phyloP scores from a whole-genome alignment of 2,888 invertebrate genomes.

The Theodoxus fluviatilis region DNA sequence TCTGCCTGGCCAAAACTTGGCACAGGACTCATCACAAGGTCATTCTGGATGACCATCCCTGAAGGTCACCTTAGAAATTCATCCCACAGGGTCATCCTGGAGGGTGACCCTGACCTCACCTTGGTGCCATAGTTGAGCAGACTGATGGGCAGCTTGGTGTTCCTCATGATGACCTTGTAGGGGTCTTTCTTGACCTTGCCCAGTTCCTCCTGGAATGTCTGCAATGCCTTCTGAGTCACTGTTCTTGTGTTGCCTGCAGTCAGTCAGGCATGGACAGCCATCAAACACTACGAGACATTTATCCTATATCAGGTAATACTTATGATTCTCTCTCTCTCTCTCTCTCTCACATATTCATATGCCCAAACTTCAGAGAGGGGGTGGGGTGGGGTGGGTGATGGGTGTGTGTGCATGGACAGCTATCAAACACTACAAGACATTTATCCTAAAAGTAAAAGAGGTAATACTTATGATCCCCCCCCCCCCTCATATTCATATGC shows the following conservation, averaged over 20 bases:
- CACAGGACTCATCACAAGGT: neutral
- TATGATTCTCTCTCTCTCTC: neutral
- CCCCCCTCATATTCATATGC: neutral
- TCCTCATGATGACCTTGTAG: slow-evolving; percentile 96
- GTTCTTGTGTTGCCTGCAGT: slow-evolving; percentile 90
- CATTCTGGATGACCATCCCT: neutral
- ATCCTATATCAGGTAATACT: neutral
- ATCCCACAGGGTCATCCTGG: no score
- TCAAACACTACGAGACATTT: slow-evolving; percentile 1
- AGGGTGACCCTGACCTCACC: slow-evolving; percentile 49
- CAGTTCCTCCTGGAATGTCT: slow-evolving; percentile 83
- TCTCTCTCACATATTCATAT: neutral
- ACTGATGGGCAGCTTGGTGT: slow-evolving; percentile 91
- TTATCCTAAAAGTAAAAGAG: neutral
- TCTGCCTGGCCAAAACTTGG: no score
- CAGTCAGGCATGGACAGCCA: slow-evolving; percentile 26
- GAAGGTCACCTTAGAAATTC: no score
- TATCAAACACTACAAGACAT: slow-evolving; percentile 2
- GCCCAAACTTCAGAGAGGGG: no score
- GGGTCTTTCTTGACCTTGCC: slow-evolving; percentile 94
- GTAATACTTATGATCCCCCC: neutral
- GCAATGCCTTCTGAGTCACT: slow-evolving; percentile 80
- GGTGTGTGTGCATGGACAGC: no score
- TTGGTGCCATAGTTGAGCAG: slow-evolving; percentile 85
- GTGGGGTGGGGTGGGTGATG: no score